A percentile compares a stretch with the other conserved stretches of the same genome.
phyloP scores from a whole-genome alignment of 2,888 invertebrate genomes.

The Leptopilina syphax region DNA sequence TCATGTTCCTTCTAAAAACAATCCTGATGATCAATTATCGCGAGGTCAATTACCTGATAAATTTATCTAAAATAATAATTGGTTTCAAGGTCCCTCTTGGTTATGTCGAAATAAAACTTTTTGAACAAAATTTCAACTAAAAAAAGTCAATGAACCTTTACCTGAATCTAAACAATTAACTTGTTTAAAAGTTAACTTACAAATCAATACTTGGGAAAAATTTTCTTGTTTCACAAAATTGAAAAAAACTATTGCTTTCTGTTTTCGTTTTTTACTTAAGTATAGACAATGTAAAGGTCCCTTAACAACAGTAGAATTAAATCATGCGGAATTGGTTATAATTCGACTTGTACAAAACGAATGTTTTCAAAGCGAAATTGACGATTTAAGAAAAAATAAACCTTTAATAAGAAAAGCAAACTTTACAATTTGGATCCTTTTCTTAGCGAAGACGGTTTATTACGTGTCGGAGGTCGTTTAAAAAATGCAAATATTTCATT shows the following conservation, averaged over 20 bases:
- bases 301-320: not conserved
- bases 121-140: slow-evolving; percentile 53
- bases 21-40: slow-evolving; percentile 57
- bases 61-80: slow-evolving; percentile 44
- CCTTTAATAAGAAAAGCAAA: not conserved
- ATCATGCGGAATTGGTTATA: slow-evolving; percentile 13
- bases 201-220: not conserved
- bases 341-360: not conserved
- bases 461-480: slow-evolving; percentile 63
- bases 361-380: not conserved
- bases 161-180: slow-evolving; percentile 10
- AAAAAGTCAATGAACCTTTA: slow-evolving; percentile 52
- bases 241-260: slow-evolving; percentile 1
- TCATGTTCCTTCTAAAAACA: slow-evolving; percentile 50
- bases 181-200: not conserved
- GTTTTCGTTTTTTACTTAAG: not conserved
- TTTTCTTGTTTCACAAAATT: slow-evolving; percentile 15
- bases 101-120: slow-evolving; percentile 49
- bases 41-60: slow-evolving; percentile 50
- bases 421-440: slow-evolving; percentile 39
- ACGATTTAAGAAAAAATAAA: not conserved
- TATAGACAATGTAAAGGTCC: not conserved
- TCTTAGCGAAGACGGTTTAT: slow-evolving; percentile 51
- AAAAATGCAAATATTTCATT: slow-evolving; percentile 51
- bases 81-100: slow-evolving; percentile 52